Evolutionary conservation across 2,113 vertebrate genomes (phyloP), one percentile per base, ranked within the genome.

Genomic region (Ornithorhynchus anatinus): DNA sequence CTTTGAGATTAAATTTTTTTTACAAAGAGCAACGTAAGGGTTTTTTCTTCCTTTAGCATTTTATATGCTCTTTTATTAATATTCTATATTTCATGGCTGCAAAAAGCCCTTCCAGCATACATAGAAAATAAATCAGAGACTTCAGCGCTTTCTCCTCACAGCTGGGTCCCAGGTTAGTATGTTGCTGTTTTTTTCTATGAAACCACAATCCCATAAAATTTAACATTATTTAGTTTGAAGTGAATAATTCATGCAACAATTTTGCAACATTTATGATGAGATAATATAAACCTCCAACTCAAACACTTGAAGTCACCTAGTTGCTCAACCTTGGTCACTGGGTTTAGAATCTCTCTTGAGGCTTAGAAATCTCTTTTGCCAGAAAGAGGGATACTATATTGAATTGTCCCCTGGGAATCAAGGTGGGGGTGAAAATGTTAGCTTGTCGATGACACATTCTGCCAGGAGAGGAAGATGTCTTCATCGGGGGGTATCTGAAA

Each of bases 191-290:
- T 62, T 81, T 45, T 50, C 59, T 38, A 65, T 69, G 74, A 85
- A 85, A 72, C 56, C 54, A 69, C 59, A 81, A 83, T 74, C 69
- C 65, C 69, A 74, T 77, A 79, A 81, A 87, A 77, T 76, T 73
- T 85, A 79, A 82, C 77, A 77, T 87, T 85, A 85, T 85, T 81
- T 85, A 87, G 72, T 83, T 77, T 61, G 61, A 77, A 51, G 77
- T 81, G 82, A 85, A 87, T 87, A 83, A 85, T 87, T 85, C 77
- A 85, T 83, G 72, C 82, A 66, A 51, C 59, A 83, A 85, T 87
- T 81, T 85, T 83, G 52, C 85, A 79, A 79, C 72, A 83, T 81
- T 81, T 79, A 77, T 85, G 59, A 66, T 68, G 45, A 75, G 59
- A 69, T 66, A 69, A 74, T 72, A 79, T 66, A 69, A 69, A 38